Conservation (phyloP, 23 tunicate species). For the Aplidium turbinatum region DNA sequence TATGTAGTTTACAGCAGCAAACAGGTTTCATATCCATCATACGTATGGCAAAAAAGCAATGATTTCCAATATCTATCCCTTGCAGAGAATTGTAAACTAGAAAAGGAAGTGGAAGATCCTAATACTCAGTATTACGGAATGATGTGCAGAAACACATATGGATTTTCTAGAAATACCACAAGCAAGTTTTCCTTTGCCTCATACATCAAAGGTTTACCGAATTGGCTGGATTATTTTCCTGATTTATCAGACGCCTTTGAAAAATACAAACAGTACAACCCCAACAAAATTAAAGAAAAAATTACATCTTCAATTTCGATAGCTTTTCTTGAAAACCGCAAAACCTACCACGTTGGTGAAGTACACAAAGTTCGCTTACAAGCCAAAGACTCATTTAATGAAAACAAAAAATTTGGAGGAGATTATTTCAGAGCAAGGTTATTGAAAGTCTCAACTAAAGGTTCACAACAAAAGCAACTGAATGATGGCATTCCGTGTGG, state of each 20-base stretch:
- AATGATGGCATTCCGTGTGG: conserved; percentile 27
- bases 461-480: neutral
- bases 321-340: neutral
- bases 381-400: neutral
- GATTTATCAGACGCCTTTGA: too few species aligned
- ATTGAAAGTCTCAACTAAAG: neutral
- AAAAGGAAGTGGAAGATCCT: conserved; percentile 8
- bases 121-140: conserved; percentile 7
- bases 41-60: too few species aligned
- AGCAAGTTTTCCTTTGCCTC: too few species aligned
- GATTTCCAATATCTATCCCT: too few species aligned
- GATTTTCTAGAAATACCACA: neutral
- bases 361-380: neutral
- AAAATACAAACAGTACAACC: too few species aligned
- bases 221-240: too few species aligned
- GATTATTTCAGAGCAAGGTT: conserved; percentile 24
- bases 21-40: too few species aligned
- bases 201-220: too few species aligned
- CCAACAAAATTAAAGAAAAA: too few species aligned
- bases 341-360: conserved; percentile 13
- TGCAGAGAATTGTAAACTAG: too few species aligned
- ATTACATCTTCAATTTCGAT: too few species aligned
- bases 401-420: conserved; percentile 13
- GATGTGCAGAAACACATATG: conserved; percentile 23
- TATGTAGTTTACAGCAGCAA: too few species aligned